These are phyloP conservation scores for Anastrepha ludens DNA, from an alignment of 1,140 invertebrate genomes.

Conservation along the genomic window DNA sequence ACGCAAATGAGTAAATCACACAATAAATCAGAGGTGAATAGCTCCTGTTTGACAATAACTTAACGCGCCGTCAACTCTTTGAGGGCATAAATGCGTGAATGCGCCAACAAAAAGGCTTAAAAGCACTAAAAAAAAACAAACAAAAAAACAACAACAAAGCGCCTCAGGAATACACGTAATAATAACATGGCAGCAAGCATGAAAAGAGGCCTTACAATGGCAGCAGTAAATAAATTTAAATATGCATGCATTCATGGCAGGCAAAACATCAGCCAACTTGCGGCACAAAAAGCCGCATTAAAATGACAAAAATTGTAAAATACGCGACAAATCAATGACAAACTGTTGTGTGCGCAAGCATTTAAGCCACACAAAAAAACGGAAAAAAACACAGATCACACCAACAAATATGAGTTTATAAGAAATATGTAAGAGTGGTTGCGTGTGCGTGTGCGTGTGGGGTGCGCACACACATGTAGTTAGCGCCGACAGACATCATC, in stretches of 20 bases:
- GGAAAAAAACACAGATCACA: neutral
- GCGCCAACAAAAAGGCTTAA: neutral
- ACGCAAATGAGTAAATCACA: conserved; percentile 28
- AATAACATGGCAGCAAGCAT: no score
- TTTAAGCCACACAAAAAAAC: neutral
- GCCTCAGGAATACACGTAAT: neutral
- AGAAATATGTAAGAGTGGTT: neutral
- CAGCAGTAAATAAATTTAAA: no score
- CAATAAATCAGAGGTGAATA: conserved; percentile 39
- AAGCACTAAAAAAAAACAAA: neutral
- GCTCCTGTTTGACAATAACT: conserved; percentile 21
- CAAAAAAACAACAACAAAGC: neutral
- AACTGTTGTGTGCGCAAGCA: neutral
- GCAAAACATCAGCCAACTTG: neutral
- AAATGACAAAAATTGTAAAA: conserved; percentile 16
- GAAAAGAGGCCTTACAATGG: no score
- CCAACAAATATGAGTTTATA: neutral
- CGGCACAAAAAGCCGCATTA: conserved; percentile 18
- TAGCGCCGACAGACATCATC: neutral
- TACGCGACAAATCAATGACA: conserved; percentile 51
- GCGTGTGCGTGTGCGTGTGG: neutral
- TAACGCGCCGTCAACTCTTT: conserved; percentile 40
- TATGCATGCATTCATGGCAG: no score
- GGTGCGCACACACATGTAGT: neutral
- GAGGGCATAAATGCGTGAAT: neutral